Percentiles rank a stretch among this genome's conserved stretches.
Conservation (phyloP, 2,797 vertebrate genomes). For the Scleropages formosus region DNA sequence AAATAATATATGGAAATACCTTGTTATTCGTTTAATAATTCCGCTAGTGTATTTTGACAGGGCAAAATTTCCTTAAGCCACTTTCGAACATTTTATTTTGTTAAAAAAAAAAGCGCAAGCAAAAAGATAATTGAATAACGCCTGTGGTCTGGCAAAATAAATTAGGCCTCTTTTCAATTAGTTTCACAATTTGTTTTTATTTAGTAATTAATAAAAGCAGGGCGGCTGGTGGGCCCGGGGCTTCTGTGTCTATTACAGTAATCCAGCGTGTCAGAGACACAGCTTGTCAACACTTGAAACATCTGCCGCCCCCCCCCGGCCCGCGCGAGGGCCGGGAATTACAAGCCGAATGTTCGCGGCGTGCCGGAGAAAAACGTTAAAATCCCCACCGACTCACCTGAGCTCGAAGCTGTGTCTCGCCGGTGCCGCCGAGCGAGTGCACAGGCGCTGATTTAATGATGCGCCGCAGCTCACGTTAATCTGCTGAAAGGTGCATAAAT, state of each 20-base stretch:
- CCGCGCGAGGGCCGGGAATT: background rate
- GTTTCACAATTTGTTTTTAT: constrained; percentile 81
- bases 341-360: background rate
- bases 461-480: background rate
- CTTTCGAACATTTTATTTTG: background rate
- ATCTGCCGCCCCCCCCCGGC: background rate
- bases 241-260: constrained; percentile 43
- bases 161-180: constrained; percentile 78
- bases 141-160: constrained; percentile 73
- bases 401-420: background rate
- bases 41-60: background rate
- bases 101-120: constrained; percentile 43
- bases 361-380: background rate
- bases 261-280: constrained; percentile 42
- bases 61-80: constrained; percentile 8
- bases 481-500: background rate
- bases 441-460: background rate
- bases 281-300: constrained; percentile 23
- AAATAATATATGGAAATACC: background rate
- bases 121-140: constrained; percentile 72
- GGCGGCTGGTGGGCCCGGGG: constrained; percentile 61
- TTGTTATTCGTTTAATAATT: constrained; percentile 9
- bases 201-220: constrained; percentile 79
- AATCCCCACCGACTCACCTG: background rate
- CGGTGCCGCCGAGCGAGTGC: no score